Evolutionary conservation across 1,140 invertebrate genomes (phyloP), one percentile per base, ranked within the genome.

Genomic region (Chelonus insularis): DNA sequence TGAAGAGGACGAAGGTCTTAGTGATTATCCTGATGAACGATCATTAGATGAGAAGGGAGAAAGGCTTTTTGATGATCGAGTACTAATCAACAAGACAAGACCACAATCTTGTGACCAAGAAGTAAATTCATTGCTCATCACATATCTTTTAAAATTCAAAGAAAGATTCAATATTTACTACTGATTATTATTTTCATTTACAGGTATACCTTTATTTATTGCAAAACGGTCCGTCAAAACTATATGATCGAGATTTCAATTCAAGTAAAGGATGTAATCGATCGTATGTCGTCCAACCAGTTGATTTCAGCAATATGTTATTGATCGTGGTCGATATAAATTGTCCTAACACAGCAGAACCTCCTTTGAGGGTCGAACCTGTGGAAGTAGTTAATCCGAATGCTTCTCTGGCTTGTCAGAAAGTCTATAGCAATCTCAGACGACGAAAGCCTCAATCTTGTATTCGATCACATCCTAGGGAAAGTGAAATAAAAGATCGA

Each of bases 261-360:
- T 71, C 71, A 57, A 72, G 75, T 39, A 77, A 75, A 32, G 72
- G 73, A 52, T 85, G 84, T 65, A 67, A 72, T 39, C 62, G 73
- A 66, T 88, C 89, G 12, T 96, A 92, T 80, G 89, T 93, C 57
- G 90, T 92, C 1, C 89, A 95, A 66, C 85, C 88, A 32, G 90
- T 96, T 32, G 87, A 88, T 32, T 85, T 86, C 41, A 95, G 91
- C 41, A 96, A 96, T 74, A 85, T 96, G 82, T 82, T 96, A 3
- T 79, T 96, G 56, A 78, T 96, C 1, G 91, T 94, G 1, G 87
- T 94, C 1, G 89, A 94, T 69, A 87, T 84, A 9, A 70, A 85
- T 69, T 83, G 82, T 58, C 72, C 78, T 0, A 81, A 82, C 4
- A 69, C 67, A 4, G 61, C 62, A 0, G 36, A 32, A 32, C 62